These are phyloP conservation scores for Euwallacea fornicatus DNA, from an alignment of 1,140 invertebrate genomes.

Conservation along the genomic window DNA sequence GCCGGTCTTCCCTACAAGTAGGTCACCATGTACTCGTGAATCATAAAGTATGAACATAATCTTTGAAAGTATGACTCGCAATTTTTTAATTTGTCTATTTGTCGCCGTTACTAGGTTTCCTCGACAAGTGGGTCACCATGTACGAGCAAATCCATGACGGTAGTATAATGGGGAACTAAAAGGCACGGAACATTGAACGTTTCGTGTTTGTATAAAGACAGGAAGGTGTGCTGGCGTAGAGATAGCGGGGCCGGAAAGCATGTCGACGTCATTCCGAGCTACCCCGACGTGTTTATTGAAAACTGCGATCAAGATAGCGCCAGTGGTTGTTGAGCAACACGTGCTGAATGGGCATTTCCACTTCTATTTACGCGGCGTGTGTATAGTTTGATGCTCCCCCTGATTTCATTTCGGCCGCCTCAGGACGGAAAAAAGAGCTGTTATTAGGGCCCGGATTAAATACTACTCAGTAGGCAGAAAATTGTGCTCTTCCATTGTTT, in stretches of 20 bases:
- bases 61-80: neutral
- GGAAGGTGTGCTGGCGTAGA: conserved; percentile 26
- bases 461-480: too few species aligned
- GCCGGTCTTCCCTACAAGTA: too few species aligned
- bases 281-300: conserved; percentile 34
- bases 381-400: too few species aligned
- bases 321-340: conserved; percentile 31
- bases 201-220: conserved; percentile 30
- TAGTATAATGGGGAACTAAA: conserved; percentile 14
- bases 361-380: neutral
- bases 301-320: conserved; percentile 29
- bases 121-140: conserved; percentile 13
- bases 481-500: too few species aligned
- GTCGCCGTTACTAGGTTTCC: neutral
- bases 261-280: conserved; percentile 23
- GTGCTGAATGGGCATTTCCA: conserved; percentile 32
- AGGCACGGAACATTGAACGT: conserved; percentile 21
- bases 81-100: neutral
- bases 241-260: conserved; percentile 28
- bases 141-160: conserved; percentile 16
- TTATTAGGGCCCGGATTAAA: too few species aligned
- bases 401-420: too few species aligned
- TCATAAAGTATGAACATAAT: too few species aligned
- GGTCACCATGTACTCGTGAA: too few species aligned
- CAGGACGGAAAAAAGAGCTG: too few species aligned